Evolutionary conservation across 2,113 vertebrate genomes (phyloP), one percentile per base, ranked within the genome.

Genomic region (Trachemys scripta): DNA sequence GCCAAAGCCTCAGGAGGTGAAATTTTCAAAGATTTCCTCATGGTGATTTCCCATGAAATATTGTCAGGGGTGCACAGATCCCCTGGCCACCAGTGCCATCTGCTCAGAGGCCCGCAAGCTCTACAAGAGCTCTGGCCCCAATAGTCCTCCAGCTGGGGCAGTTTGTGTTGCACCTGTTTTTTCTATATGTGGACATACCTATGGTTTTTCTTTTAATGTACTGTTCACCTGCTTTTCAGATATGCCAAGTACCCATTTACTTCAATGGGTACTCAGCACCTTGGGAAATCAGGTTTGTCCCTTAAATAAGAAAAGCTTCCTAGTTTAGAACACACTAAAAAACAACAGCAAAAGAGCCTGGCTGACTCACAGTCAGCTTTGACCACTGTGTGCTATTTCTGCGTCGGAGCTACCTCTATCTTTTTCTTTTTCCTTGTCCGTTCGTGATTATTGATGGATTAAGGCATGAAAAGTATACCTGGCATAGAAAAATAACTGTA

Each of bases 381-480:
- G 82, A 29, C 25, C 89, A 59, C 20, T 27, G 51, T 75, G 6
- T 76, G 25, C 78, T 89, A 1, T 29, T 96, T 94, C 88, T 27
- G 87, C 82, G 38, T 85, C 89, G 20, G 54, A 47, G 50, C 59
- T 62, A 20, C 4, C 54, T 81, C 86, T 27, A 8, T 59, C 57
- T 90, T n/a, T 91, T 90, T 72, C 65, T 72, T 10, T 38, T 93
- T 13, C 78, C 47, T 82, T 25, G 2, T 93, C 50, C 94, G 20
- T 85, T 82, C 90, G 54, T 94, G 78, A 78, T 0, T 0, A 54
- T 84, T 90, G 81, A 42, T 96, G 84, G 84, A 90, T 90, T 11
- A 89, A 87, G 87, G 83, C 79, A 90, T 81, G 88, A 93, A 75
- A 92, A 84, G 27, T 94, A 90, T 91, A 76, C 93, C 56, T 91